A percentile compares a stretch with the other conserved stretches of the same genome.
Conservation (phyloP, 1,140 invertebrate genomes). For the Maniola jurtina region DNA sequence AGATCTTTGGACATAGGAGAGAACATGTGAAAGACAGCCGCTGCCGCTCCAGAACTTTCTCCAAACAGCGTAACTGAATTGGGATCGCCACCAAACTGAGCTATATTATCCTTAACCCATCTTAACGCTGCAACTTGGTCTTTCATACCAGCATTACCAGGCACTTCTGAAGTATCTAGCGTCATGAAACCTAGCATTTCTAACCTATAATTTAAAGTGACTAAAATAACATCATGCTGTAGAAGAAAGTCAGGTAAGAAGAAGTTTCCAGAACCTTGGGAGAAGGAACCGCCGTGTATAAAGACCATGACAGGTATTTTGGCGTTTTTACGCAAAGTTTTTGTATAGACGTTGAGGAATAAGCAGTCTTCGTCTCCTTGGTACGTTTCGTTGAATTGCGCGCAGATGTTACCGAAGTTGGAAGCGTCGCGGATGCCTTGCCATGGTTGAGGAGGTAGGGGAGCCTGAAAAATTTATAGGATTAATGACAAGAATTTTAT, state of each 20-base stretch:
- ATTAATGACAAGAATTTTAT: not conserved
- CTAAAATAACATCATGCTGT: conserved; percentile 82
- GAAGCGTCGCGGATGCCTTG: conserved; percentile 67
- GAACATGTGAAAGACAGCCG: conserved; percentile 84
- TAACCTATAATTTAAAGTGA: conserved; percentile 84
- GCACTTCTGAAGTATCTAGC: conserved; percentile 73
- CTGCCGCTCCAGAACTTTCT: conserved; percentile 84
- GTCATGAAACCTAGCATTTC: conserved; percentile 82
- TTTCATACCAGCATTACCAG: conserved; percentile 83
- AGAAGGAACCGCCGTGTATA: conserved; percentile 82
- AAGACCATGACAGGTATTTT: conserved; percentile 78
- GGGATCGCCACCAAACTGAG: conserved; percentile 84
- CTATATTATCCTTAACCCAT: conserved; percentile 67
- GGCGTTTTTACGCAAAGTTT: conserved; percentile 24
- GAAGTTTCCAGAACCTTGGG: conserved; percentile 71
- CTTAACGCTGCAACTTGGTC: conserved; percentile 79
- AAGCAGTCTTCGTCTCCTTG: conserved; percentile 79
- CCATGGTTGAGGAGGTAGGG: conserved; percentile 71
- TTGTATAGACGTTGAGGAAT: conserved; percentile 81
- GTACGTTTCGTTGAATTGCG: conserved; percentile 45
- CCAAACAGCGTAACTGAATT: conserved; percentile 84
- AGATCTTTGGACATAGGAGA: conserved; percentile 82
- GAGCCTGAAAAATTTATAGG: conserved; percentile 58
- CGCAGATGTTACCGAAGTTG: conserved; percentile 53
- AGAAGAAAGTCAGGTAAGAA: conserved; percentile 81